Conservation (phyloP, 2,113 vertebrate genomes). For the Amazona vittata region DNA sequence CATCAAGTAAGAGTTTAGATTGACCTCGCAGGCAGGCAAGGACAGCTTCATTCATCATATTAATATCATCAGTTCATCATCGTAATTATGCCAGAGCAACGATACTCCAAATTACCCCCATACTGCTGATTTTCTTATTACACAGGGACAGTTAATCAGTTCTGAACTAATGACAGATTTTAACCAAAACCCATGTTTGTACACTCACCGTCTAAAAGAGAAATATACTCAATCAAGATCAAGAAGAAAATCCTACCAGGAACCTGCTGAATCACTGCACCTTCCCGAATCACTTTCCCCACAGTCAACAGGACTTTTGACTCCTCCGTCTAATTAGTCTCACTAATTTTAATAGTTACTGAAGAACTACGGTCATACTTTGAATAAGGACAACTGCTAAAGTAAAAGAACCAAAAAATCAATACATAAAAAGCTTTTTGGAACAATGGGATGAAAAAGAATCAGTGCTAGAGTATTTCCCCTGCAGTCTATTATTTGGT, state of each 20-base stretch:
- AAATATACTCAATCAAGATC: neutral
- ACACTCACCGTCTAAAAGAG: neutral
- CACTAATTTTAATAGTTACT: neutral
- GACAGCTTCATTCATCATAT: neutral
- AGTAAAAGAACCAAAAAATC: neutral
- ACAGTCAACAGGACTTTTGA: neutral
- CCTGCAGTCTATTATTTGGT: neutral
- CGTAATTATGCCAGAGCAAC: neutral
- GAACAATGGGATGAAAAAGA: neutral
- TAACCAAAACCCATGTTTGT: neutral
- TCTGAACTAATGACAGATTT: neutral
- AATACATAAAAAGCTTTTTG: neutral
- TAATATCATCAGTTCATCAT: neutral
- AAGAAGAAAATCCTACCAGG: neutral
- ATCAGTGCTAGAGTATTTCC: neutral
- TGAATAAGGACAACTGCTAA: neutral
- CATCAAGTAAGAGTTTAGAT: neutral
- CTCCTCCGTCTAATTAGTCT: neutral
- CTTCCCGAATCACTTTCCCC: neutral
- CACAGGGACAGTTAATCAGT: neutral
- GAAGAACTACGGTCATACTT: neutral
- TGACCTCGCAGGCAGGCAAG: neutral
- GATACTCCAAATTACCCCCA: neutral
- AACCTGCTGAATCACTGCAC: neutral
- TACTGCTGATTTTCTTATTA: neutral